Conservation (phyloP, 2,113 vertebrate species). For the Mastomys coucha region DNA sequence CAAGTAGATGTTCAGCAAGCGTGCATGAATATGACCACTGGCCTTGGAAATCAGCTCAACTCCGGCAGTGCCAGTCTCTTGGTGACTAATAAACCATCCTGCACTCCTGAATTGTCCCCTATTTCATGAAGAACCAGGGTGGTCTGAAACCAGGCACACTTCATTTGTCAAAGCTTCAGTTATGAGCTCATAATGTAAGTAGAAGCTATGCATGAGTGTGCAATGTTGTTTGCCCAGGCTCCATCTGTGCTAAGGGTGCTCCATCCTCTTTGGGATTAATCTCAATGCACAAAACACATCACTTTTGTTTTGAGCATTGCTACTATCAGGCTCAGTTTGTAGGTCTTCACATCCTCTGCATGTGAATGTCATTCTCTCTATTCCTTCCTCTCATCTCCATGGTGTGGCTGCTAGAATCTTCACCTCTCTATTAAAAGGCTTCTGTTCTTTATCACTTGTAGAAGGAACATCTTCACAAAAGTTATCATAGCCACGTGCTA, state of each 20-base stretch:
- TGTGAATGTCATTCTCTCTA: neutral
- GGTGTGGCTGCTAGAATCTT: neutral
- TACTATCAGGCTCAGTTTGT: neutral
- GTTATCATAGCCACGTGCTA: neutral
- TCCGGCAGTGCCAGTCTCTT: neutral
- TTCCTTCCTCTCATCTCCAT: neutral
- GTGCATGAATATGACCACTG: neutral
- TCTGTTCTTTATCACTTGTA: neutral
- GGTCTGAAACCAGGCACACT: slow-evolving; percentile 51
- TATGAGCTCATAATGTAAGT: slow-evolving; percentile 45
- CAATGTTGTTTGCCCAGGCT: neutral
- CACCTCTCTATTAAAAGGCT: neutral
- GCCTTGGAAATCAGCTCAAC: neutral
- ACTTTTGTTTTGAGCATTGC: neutral
- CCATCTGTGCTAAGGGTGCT: neutral
- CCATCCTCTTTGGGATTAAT: neutral
- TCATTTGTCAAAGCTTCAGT: slow-evolving; percentile 45
- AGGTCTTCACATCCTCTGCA: neutral
- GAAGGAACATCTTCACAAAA: neutral
- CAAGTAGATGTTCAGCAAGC: neutral
- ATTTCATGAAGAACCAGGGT: slow-evolving; percentile 1
- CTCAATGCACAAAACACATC: too few relatives aligned
- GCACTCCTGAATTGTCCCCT: neutral
- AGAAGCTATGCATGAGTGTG: neutral
- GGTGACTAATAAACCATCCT: neutral